Base-by-base conservation (phyloP, 2,113 vertebrate species). In the Jacana jacana region DNA sequence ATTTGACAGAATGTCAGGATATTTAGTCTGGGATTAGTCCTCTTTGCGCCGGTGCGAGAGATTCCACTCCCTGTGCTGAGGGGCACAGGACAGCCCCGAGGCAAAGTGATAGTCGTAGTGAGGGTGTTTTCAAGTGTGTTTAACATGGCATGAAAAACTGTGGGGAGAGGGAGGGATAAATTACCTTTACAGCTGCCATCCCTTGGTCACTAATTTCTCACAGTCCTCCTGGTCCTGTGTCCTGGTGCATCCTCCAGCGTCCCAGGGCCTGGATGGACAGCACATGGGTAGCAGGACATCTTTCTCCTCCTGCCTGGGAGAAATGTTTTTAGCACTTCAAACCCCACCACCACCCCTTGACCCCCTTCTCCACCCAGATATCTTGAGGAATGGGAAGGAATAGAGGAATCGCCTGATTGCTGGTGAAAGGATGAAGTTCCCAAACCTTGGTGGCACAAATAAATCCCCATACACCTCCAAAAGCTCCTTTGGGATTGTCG, bases 91-190 rank as follows among this genome's bases (percentile, higher is more conserved):
- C 46, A 46, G 63, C 28, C 57, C 49, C 1, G 3, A 37, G 35
- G 30, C 7, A 65, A 33, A 0, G 1, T 0, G 6, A 10, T 19
- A 75, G 66, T 16, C 0, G 2, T 55, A 81, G 35, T 7, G n/a
- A 19, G 24, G 19, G 40, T 52, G 48, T 6, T 78, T 54, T 10
- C 30, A 73, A 69, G 17, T 2, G 11, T 11, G 6, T 49, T 84
- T 77, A 16, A 77, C 61, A 23, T 7, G 40, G 33, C 37, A 13
- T 35, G 48, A 63, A 40, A 35, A 81, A 42, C 3, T 66, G 13
- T 1, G 1, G 27, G 30, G 39, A 28, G 16, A 35, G 17, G 3
- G 7, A 76, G 10, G 6, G 25, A 60, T 14, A 35, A 17, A 42
- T 17, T 55, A 55, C 8, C 35, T 51, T 68, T 33, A 23, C 19